A percentile compares a stretch with the other conserved stretches of the same genome.
These are phyloP conservation scores for Zaprionus taronus DNA, from an alignment of 1,140 invertebrate genomes.

Conservation along the genomic window DNA sequence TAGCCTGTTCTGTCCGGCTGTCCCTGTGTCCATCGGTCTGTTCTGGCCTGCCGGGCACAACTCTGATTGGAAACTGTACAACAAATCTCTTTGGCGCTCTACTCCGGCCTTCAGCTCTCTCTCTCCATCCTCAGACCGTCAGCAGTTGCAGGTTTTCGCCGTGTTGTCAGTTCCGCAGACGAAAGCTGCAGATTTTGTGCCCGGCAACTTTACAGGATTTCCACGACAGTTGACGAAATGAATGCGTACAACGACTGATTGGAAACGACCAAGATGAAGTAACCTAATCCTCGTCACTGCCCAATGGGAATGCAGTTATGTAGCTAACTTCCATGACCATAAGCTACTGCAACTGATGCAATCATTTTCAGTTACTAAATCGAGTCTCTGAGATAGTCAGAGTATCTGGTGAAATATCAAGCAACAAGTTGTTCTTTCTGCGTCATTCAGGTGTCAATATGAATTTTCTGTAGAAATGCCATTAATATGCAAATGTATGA, in stretches of 20 bases:
- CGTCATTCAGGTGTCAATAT: neutral
- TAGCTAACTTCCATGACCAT: neutral
- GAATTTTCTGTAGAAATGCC: neutral
- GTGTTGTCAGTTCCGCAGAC: slow-evolving; percentile 38
- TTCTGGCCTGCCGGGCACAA: slow-evolving; percentile 15
- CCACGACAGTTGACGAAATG: slow-evolving; percentile 5
- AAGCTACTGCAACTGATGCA: neutral
- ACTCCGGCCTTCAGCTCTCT: slow-evolving; percentile 15
- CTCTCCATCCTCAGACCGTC: neutral
- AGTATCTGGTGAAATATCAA: neutral
- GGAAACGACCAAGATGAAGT: slow-evolving; percentile 36
- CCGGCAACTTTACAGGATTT: slow-evolving; percentile 18
- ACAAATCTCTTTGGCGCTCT: slow-evolving; percentile 16
- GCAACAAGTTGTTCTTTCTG: neutral
- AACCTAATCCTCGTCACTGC: slow-evolving; percentile 25
- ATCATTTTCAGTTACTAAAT: neutral
- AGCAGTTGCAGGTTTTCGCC: slow-evolving; percentile 50
- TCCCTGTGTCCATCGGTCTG: slow-evolving; percentile 6
- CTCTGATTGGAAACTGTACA: slow-evolving; percentile 38
- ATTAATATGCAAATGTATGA: neutral
- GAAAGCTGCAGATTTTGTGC: slow-evolving; percentile 40
- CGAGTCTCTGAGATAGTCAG: neutral
- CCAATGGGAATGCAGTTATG: neutral
- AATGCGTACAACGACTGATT: slow-evolving; percentile 11
- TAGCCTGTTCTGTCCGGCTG: neutral